Evolutionary conservation across 2,797 vertebrate species (phyloP).

Genomic region (Gymnothorax reevesii): DNA sequence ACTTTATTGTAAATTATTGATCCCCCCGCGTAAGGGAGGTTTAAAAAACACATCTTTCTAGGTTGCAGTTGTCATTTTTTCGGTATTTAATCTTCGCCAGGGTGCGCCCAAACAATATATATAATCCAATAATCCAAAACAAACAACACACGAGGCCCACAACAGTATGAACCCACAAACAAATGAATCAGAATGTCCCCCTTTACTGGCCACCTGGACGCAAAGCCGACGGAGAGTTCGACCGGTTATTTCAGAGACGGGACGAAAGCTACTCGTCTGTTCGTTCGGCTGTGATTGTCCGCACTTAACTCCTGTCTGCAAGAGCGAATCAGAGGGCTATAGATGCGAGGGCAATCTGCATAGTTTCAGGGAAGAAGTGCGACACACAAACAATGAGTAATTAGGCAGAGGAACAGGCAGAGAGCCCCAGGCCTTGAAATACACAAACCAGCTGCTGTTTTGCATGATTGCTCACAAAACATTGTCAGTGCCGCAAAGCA

Average conservation of each 20-base stretch:
- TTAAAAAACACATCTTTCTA: not conserved
- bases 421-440: slow-evolving; percentile 16
- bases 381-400: slow-evolving; percentile 36
- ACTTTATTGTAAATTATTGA: not conserved
- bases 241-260: not conserved
- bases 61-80: not conserved
- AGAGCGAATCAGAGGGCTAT: not conserved
- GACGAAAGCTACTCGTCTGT: not conserved
- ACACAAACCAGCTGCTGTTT: slow-evolving; percentile 23
- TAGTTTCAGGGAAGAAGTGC: slow-evolving; percentile 21
- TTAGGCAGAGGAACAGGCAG: slow-evolving; percentile 23
- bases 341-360: not conserved
- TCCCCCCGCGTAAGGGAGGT: not conserved
- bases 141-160: not conserved
- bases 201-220: not conserved
- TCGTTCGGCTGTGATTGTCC: not conserved
- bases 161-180: not conserved
- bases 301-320: not conserved
- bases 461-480: slow-evolving; percentile 35
- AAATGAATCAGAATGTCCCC: not conserved
- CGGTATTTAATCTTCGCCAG: not conserved
- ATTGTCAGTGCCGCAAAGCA: slow-evolving; percentile 7
- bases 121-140: not conserved
- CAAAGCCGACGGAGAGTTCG: not conserved
- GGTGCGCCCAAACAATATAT: not conserved